phyloP scores from a whole-genome alignment of 2,797 vertebrate species.

The Hirundo rustica region DNA sequence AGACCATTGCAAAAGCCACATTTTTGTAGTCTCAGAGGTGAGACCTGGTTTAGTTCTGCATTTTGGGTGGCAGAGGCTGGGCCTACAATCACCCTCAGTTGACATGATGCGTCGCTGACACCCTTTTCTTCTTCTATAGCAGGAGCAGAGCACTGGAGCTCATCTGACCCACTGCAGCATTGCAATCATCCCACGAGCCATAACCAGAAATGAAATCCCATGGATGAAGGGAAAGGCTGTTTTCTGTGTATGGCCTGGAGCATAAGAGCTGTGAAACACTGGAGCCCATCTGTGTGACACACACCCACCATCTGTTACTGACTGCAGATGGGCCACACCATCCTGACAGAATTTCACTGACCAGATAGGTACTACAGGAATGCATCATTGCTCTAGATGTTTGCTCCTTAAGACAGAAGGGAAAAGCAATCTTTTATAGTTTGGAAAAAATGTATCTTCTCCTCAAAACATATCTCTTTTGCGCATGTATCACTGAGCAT shows the following conservation, averaged over 20 bases:
- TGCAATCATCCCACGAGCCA: neutral
- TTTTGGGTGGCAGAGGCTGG: neutral
- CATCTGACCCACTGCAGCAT: accelerated
- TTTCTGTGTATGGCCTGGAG: neutral
- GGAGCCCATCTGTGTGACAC: neutral
- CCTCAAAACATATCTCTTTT: neutral
- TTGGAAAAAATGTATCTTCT: neutral
- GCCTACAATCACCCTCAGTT: neutral
- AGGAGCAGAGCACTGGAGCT: neutral
- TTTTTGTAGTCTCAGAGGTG: neutral
- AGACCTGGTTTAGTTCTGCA: neutral
- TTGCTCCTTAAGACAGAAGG: neutral
- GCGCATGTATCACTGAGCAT: neutral
- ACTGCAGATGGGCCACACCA: neutral
- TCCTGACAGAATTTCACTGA: neutral
- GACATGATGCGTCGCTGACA: neutral
- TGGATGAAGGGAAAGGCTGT: neutral
- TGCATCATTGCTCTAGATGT: neutral
- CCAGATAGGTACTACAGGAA: neutral
- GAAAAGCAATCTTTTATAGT: neutral
- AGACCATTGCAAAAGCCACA: neutral
- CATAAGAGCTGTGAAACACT: neutral
- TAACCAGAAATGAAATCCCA: neutral
- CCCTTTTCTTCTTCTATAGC: neutral
- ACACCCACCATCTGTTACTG: neutral